phyloP scores from a whole-genome alignment of 2,113 vertebrate genomes.

The Grallaria varia region DNA sequence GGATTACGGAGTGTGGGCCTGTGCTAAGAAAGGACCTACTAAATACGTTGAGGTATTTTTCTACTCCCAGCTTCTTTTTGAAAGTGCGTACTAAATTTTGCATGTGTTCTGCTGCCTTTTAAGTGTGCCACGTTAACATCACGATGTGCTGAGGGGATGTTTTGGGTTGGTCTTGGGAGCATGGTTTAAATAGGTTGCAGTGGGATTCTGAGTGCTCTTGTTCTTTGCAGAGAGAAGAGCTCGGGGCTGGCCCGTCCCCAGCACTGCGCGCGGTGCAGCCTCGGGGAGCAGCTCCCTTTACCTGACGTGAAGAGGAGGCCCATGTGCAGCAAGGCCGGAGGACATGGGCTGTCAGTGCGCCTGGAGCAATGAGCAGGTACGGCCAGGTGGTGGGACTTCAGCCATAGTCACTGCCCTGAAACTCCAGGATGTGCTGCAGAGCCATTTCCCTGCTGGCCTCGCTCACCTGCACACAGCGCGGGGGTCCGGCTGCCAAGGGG shows the following conservation, averaged over 20 bases:
- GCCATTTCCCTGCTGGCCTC: background rate
- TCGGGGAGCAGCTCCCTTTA: background rate
- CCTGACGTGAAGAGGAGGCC: slow-evolving; percentile 38
- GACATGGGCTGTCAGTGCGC: slow-evolving; percentile 54
- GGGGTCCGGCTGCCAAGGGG: background rate
- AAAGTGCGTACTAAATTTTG: background rate
- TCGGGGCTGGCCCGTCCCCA: background rate
- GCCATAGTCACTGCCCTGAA: too few species aligned
- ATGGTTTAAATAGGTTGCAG: background rate
- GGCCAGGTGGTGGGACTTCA: too few species aligned
- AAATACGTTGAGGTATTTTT: background rate
- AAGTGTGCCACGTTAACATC: background rate
- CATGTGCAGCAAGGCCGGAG: slow-evolving; percentile 28
- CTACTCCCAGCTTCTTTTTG: background rate
- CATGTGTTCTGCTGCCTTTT: background rate
- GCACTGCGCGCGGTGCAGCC: background rate
- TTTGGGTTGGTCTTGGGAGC: background rate
- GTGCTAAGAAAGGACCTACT: background rate
- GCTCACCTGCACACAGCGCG: background rate
- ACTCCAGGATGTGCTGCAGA: too few species aligned
- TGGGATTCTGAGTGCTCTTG: background rate
- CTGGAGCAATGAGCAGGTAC: slow-evolving; percentile 60
- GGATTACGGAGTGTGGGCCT: background rate
- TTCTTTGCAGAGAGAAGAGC: slow-evolving; percentile 48
- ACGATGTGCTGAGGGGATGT: background rate